Base-by-base conservation (phyloP, 2,113 vertebrate species). In the Caranx ignobilis region DNA sequence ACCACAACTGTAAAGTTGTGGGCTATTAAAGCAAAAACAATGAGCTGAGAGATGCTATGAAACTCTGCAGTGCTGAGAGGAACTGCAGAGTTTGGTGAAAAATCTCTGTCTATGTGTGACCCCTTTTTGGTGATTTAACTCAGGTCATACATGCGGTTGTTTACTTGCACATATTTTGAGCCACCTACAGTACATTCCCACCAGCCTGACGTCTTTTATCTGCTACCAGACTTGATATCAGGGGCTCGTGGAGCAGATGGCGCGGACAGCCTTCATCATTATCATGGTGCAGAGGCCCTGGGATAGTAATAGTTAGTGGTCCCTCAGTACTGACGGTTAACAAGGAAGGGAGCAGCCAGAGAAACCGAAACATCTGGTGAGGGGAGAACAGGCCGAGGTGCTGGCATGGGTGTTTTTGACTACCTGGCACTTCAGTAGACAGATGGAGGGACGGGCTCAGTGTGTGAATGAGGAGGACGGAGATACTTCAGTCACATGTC, bases 231-330 rank as follows among this genome's bases (percentile, higher is more conserved):
- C 6, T 1, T 48, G 31, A 45, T 77, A 75, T 60, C 45, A 41
- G 59, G 45, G 64, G 45, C 13, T 71, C 50, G 61, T 47, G 50
- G 71, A 84, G 63, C 90, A 90, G 75, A 90, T 90, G 91, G 84
- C 15, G 12, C 11, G 15, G 52, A 71, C 59, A 64, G 71, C 57
- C 64, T 37, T 19, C 57, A 55, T 83, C 81, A 81, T 79, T 70
- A 75, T 69, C 15, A 54, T 45, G 65, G 78, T 71, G 77, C 47
- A 59, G 34, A 81, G 61, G 62, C 54, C 47, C 54, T 55, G 71
- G 75, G 83, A 74, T 41, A 77, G 18, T 82, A 79, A 77, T 80
- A 65, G 64, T 77, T 43, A 50, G 47, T 11, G 67, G 70, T 70
- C 62, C 69, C 70, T 41, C 37, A 52, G 59, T 70, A 59, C 13